Percentiles rank a stretch among this genome's conserved stretches.
Evolutionary conservation across 2,888 invertebrate genomes (phyloP).

Genomic region (Clitarchus hookeri): DNA sequence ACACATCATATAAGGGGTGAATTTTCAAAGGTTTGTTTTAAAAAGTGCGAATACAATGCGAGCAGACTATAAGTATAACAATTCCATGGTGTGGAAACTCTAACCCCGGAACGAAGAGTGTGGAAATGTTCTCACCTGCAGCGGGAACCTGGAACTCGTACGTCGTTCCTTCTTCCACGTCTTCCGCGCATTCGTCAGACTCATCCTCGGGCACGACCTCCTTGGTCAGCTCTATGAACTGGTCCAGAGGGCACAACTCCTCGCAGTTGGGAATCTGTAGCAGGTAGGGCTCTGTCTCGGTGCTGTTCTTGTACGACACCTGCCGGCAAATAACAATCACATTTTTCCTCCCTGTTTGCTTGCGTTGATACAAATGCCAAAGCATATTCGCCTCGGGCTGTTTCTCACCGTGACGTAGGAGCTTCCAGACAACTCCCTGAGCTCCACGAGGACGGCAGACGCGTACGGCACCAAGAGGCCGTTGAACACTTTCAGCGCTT

Average conservation of each 20-base stretch:
- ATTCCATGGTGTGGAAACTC: too few species aligned
- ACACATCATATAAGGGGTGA: too few species aligned
- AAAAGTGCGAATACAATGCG: too few species aligned
- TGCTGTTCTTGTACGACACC: conserved; percentile 27
- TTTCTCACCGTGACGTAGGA: background rate
- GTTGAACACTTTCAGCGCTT: conserved; percentile 11
- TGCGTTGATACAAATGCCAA: background rate
- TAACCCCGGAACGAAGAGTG: background rate
- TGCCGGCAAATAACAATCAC: background rate
- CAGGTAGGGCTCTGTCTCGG: conserved; percentile 22
- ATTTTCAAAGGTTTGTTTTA: too few species aligned
- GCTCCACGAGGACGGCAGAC: background rate
- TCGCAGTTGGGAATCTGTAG: background rate
- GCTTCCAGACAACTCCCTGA: background rate
- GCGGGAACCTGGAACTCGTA: background rate
- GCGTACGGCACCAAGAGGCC: background rate
- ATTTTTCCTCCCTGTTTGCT: background rate
- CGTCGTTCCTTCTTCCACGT: background rate
- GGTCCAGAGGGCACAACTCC: background rate
- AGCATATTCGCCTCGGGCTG: background rate
- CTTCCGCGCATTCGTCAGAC: background rate
- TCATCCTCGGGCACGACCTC: background rate
- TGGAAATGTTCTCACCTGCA: background rate
- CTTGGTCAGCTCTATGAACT: conserved; percentile 12
- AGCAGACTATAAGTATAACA: too few species aligned